Conservation (phyloP, 2,797 vertebrate genomes). For the Mus caroli region DNA sequence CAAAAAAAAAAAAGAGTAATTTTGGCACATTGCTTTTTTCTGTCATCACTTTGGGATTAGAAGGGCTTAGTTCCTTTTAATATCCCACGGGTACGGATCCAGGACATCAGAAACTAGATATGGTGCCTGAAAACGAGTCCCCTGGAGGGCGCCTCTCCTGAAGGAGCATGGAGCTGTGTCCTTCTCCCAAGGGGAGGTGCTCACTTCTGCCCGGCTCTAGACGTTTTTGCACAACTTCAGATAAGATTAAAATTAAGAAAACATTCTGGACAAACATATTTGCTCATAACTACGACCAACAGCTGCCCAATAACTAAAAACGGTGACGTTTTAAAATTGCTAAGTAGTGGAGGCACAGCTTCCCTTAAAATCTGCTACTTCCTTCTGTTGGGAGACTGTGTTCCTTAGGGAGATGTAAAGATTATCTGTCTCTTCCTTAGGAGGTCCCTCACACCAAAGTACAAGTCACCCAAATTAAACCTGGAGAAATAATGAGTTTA, state of each 20-base stretch:
- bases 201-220: not conserved
- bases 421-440: not conserved
- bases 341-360: not conserved
- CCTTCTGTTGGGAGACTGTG: not conserved
- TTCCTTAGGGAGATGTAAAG: not conserved
- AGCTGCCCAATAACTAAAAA: not conserved
- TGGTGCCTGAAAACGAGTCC: not conserved
- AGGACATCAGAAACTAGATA: not conserved
- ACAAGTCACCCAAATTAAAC: not conserved
- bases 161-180: not conserved
- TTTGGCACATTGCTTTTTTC: conserved; percentile 24
- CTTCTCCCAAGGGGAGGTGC: not conserved
- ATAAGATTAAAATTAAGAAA: not conserved
- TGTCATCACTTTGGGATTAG: not conserved
- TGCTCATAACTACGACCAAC: not conserved
- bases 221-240: not conserved
- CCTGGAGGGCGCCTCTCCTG: rapidly evolving
- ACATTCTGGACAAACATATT: not conserved
- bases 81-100: not conserved
- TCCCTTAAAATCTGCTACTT: not conserved
- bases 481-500: not conserved
- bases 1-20: not conserved
- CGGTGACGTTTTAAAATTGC: not conserved
- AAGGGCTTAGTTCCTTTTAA: not conserved
- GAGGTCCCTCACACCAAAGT: too few species aligned